Percentiles rank a stretch among this genome's conserved stretches.
Evolutionary conservation across 2,113 vertebrate genomes (phyloP).

Genomic region (Meriones unguiculatus): DNA sequence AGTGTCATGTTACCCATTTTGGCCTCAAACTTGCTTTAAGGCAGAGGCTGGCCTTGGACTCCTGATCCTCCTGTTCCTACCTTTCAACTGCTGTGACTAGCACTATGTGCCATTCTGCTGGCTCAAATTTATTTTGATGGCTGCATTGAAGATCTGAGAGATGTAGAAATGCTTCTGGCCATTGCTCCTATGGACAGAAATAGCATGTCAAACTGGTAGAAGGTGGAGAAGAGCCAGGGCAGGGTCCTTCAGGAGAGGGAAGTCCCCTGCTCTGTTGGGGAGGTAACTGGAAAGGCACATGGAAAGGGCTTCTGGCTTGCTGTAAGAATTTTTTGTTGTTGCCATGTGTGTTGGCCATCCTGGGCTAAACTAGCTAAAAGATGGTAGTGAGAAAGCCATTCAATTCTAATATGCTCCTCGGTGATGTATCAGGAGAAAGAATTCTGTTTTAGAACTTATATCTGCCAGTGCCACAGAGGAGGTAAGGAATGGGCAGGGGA

Average conservation of each 20-base stretch:
- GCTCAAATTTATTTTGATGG: not conserved
- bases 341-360: no score
- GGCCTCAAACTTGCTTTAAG: no score
- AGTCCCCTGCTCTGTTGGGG: not conserved
- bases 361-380: no score
- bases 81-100: not conserved
- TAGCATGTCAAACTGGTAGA: not conserved
- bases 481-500: no score
- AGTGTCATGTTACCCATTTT: no score
- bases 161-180: not conserved
- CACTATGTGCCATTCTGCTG: not conserved
- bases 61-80: not conserved
- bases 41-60: not conserved
- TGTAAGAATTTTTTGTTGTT: not conserved
- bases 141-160: not conserved
- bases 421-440: no score
- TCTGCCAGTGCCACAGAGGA: no score
- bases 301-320: not conserved
- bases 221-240: not conserved
- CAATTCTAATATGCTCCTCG: no score
- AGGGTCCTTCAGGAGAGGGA: not conserved
- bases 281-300: not conserved
- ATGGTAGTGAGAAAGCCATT: no score
- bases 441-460: no score
- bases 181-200: not conserved